Percentiles rank a stretch among this genome's conserved stretches.
phyloP scores from a whole-genome alignment of 2,797 vertebrate species.

The Mareca strepera region DNA sequence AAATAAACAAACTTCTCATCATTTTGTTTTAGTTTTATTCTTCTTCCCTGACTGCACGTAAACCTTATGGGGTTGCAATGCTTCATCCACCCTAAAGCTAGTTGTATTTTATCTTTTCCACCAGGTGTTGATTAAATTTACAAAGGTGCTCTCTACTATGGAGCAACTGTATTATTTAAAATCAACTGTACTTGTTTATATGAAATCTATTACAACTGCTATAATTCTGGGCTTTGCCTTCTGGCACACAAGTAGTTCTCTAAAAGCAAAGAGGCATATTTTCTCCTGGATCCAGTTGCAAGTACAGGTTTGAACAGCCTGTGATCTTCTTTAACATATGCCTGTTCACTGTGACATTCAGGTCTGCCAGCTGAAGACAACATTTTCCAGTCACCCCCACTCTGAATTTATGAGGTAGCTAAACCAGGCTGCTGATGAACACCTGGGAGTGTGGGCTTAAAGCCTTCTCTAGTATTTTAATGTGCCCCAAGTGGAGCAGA shows the following conservation, averaged over 20 bases:
- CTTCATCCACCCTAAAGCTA: neutral
- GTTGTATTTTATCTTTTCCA: neutral
- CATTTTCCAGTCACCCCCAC: neutral
- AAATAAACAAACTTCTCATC: neutral
- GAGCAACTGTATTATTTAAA: neutral
- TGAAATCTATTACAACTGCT: neutral
- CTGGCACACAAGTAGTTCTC: neutral
- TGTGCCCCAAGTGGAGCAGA: neutral
- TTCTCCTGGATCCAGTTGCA: neutral
- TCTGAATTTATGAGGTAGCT: neutral
- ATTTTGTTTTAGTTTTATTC: neutral
- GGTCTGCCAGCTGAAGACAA: neutral
- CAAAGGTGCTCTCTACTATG: neutral
- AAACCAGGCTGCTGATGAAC: neutral
- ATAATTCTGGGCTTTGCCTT: neutral
- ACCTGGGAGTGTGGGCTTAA: neutral
- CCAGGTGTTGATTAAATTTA: slow-evolving; percentile 3
- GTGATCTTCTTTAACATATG: neutral
- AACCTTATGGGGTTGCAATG: neutral
- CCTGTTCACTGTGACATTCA: neutral
- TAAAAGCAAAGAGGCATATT: neutral
- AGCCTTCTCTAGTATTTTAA: neutral
- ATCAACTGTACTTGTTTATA: neutral
- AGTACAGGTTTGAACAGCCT: neutral
- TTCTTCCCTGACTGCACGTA: neutral